Evolutionary conservation across 64 coral and sea anemone genomes (phyloP).

Genomic region (Astreopora myriophthalma): DNA sequence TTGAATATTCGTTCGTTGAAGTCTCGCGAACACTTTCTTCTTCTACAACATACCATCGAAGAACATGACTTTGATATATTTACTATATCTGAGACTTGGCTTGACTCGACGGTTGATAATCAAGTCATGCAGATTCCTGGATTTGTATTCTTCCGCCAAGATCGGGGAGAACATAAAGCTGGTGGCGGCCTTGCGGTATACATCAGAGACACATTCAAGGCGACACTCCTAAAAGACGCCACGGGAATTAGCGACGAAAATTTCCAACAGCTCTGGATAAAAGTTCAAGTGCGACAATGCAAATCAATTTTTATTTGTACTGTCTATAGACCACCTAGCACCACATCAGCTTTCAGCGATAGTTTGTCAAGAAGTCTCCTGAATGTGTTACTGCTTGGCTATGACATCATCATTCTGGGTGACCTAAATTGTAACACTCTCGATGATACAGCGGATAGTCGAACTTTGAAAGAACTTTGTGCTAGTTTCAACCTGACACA

Average conservation of each 20-base stretch:
- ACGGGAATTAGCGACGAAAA: background rate
- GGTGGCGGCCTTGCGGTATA: conserved; percentile 7
- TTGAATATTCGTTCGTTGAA: background rate
- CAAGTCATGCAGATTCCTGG: conserved; percentile 25
- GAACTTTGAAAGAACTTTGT: background rate
- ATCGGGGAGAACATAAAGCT: conserved; percentile 34
- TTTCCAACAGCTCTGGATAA: background rate
- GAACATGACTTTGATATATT: conserved; percentile 35
- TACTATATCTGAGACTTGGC: conserved; percentile 29
- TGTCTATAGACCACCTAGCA: conserved; percentile 22
- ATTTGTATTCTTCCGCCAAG: conserved; percentile 34
- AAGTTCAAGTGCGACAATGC: background rate
- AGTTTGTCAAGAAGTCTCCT: no score
- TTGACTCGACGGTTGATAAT: background rate
- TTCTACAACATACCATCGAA: conserved; percentile 21
- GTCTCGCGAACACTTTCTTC: conserved; percentile 8
- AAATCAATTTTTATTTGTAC: conserved; percentile 14
- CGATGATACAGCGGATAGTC: no score
- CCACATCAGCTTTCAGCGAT: conserved; percentile 29
- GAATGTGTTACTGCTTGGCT: background rate
- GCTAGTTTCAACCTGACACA: conserved; percentile 8
- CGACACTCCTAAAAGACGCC: background rate
- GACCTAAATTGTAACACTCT: no score
- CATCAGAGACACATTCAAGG: no score
- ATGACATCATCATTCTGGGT: no score